phyloP scores from a whole-genome alignment of 1,140 invertebrate genomes.

The Drosophila kikkawai region DNA sequence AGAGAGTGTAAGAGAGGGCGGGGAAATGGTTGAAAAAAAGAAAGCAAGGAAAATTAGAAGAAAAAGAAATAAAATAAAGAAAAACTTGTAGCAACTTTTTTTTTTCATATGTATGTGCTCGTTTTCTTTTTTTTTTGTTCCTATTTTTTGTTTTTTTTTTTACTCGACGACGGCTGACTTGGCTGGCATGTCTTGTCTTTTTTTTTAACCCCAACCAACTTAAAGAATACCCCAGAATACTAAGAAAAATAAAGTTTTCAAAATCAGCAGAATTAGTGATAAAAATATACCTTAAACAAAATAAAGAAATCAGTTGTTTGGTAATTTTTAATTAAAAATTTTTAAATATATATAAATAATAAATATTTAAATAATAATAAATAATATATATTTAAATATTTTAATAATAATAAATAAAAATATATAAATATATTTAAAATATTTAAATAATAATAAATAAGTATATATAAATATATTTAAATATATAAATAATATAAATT shows the following conservation, averaged over 20 bases:
- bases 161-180: conserved; percentile 52
- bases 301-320: not conserved
- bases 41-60: conserved; percentile 59
- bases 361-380: too few relatives aligned
- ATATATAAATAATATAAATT: too few relatives aligned
- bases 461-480: too few relatives aligned
- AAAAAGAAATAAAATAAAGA: conserved; percentile 29
- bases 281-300: not conserved
- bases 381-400: too few relatives aligned
- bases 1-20: not conserved
- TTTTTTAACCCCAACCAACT: conserved; percentile 8
- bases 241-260: not conserved
- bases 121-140: conserved; percentile 17
- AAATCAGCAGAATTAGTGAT: not conserved
- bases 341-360: too few relatives aligned
- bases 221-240: not conserved
- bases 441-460: too few relatives aligned
- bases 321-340: too few relatives aligned
- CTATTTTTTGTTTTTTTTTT: conserved; percentile 21
- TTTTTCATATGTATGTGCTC: conserved; percentile 42
- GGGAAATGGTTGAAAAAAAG: conserved; percentile 12
- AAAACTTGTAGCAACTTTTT: conserved; percentile 70
- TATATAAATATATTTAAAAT: too few relatives aligned
- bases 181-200: conserved; percentile 64
- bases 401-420: too few relatives aligned